Base-by-base conservation (phyloP, 2,113 vertebrate genomes). In the Cricetomys ansorgei region DNA sequence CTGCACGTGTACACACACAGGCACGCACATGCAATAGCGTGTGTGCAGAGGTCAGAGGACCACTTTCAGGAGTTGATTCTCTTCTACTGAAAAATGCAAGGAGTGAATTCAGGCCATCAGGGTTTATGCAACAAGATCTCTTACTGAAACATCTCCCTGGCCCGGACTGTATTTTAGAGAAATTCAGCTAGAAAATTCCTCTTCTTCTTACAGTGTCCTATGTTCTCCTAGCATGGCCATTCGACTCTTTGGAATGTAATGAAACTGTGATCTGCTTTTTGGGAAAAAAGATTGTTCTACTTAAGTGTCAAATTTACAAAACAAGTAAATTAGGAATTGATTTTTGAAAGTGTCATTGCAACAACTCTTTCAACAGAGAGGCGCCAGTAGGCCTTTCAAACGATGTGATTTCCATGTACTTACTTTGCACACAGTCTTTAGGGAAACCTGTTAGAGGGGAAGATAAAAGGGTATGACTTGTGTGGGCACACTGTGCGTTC, bases 251-350 rank as follows among this genome's bases (percentile, higher is more conserved):
- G 91, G 53, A 53, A 50, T 87, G 29, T 64, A 91, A 92, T 89
- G 43, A 77, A 69, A 87, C 50, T 86, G 29, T 77, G 48, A 91
- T 86, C 67, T 86, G 12, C 62, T 92, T 94, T 96, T n/a, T 0
- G 1, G 65, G 4, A 53, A 53, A 53, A 80, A 87, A 95, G 62
- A 96, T 75, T 48, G 37, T 83, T 91, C 37, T 94, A 86, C 76
- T 95, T 97, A 73, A 76, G 67, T 50, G 85, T 94, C 83, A 94
- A n/a, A 86, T 95, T 94, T 89, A 83, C 91, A 96, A 89, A 97
- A 84, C 53, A 91, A 93, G 96, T 96, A 95, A 91, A 94, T 96
- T 94, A 97, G 69, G 15, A 79, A 96, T 95, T 94, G 72, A 96
- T 85, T 91, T 94, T 13, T n/a, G 40, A 88, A 92, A 91, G 48